Evolutionary conservation across 2,888 invertebrate genomes (phyloP).

Genomic region (Aphidoletes aphidimyza): DNA sequence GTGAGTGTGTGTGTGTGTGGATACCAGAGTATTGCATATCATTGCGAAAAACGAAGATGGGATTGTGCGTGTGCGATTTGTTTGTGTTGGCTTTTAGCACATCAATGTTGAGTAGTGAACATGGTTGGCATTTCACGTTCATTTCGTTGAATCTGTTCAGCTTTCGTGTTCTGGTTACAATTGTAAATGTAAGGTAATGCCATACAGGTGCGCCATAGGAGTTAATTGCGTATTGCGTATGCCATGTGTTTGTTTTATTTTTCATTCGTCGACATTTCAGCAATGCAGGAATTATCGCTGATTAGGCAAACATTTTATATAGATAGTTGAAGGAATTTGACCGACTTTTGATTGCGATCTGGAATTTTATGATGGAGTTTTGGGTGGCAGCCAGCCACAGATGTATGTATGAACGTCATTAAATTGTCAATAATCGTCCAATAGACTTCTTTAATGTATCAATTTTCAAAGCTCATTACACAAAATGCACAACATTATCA

Average conservation of each 20-base stretch:
- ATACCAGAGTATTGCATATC: conserved; percentile 29
- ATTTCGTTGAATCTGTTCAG: not conserved
- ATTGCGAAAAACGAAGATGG: conserved; percentile 42
- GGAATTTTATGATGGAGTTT: too few species aligned
- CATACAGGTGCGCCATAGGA: conserved; percentile 47
- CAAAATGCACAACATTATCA: too few species aligned
- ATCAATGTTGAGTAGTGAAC: not conserved
- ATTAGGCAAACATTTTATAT: not conserved
- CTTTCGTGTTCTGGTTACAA: conserved; percentile 43
- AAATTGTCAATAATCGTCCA: too few species aligned
- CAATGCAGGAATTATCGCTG: conserved; percentile 41
- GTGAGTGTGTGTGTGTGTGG: too few species aligned
- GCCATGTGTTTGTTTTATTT: not conserved
- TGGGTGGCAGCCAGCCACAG: not conserved
- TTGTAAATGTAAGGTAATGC: not conserved
- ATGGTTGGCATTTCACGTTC: conserved; percentile 35
- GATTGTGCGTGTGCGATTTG: not conserved
- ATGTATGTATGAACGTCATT: too few species aligned
- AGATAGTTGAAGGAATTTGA: not conserved
- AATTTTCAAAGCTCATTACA: too few species aligned
- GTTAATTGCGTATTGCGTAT: conserved; percentile 37
- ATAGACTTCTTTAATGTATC: too few species aligned
- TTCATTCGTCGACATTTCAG: not conserved
- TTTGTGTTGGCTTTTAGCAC: not conserved
- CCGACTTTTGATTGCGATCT: not conserved